Conservation (phyloP, 2,888 invertebrate genomes). For the Tenthredo livida region DNA sequence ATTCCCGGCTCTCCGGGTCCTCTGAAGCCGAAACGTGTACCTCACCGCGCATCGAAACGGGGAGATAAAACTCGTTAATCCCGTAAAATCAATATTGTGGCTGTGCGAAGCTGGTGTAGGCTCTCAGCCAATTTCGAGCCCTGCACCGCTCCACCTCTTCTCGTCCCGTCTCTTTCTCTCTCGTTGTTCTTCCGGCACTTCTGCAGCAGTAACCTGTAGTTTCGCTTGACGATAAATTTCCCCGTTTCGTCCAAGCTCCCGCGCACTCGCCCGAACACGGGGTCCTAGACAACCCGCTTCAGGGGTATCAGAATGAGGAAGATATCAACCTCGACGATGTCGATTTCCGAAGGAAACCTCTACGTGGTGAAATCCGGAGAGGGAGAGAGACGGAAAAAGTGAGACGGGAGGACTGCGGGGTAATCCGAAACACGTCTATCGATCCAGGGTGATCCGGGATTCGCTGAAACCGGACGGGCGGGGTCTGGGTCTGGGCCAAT, state of each 20-base stretch:
- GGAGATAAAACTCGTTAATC: slow-evolving; percentile 37
- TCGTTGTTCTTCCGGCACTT: slow-evolving; percentile 59
- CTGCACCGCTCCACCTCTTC: slow-evolving; percentile 26
- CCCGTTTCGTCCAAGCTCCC: slow-evolving; percentile 19
- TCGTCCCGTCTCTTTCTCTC: slow-evolving; percentile 47
- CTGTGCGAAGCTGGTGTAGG: slow-evolving; percentile 45
- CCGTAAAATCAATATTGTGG: slow-evolving; percentile 46
- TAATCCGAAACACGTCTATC: slow-evolving; percentile 39
- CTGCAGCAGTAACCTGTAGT: background rate
- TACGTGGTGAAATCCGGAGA: background rate
- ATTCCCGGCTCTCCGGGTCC: background rate
- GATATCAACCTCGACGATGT: background rate
- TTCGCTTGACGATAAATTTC: background rate
- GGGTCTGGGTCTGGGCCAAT: slow-evolving; percentile 29
- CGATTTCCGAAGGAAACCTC: background rate
- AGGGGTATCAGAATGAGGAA: background rate
- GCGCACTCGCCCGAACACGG: slow-evolving; percentile 49
- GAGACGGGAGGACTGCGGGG: background rate
- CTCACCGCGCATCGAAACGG: background rate
- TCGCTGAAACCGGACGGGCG: slow-evolving; percentile 26
- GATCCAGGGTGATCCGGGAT: slow-evolving; percentile 6
- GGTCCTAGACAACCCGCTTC: background rate
- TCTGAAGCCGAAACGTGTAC: background rate
- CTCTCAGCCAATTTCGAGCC: slow-evolving; percentile 62
- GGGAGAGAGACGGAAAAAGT: background rate